Evolutionary conservation across 1,140 invertebrate genomes (phyloP).

Genomic region (Dendrolimus kikuchii): DNA sequence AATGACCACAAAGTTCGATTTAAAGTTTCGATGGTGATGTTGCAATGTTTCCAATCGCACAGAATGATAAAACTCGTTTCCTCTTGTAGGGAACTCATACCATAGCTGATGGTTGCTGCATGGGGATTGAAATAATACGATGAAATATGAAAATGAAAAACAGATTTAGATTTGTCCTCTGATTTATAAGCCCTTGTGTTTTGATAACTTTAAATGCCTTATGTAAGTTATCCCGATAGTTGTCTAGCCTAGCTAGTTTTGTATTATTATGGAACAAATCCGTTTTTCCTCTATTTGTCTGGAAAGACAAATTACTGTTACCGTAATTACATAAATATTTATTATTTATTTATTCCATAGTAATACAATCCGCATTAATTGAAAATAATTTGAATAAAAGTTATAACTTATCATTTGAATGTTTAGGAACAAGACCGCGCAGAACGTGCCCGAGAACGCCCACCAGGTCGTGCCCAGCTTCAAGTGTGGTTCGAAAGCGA

Average conservation of each 20-base stretch:
- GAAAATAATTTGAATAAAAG: not conserved
- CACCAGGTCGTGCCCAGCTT: conserved; percentile 84
- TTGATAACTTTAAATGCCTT: conserved; percentile 28
- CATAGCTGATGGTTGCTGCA: conserved; percentile 58
- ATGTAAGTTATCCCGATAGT: conserved; percentile 21
- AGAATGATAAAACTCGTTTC: conserved; percentile 25
- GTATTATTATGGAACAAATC: too few relatives aligned
- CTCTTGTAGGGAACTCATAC: conserved; percentile 21
- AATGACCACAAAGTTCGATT: conserved; percentile 12
- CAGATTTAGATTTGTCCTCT: conserved; percentile 41
- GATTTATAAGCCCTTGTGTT: conserved; percentile 18
- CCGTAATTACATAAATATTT: too few relatives aligned
- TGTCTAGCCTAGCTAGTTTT: conserved; percentile 16
- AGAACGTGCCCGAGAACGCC: conserved; percentile 83
- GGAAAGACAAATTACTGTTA: too few relatives aligned
- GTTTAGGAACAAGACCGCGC: conserved; percentile 62
- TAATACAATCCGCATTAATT: not conserved
- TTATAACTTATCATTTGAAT: conserved; percentile 7
- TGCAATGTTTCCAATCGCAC: conserved; percentile 41
- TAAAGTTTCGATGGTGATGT: conserved; percentile 21
- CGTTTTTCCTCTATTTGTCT: too few relatives aligned
- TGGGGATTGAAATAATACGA: conserved; percentile 41
- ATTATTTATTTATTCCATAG: too few relatives aligned
- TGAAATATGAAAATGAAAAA: conserved; percentile 39
- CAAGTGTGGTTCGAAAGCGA: conserved; percentile 91